Base-by-base conservation (phyloP, 2,113 vertebrate species). In the Macquaria ambigua region DNA sequence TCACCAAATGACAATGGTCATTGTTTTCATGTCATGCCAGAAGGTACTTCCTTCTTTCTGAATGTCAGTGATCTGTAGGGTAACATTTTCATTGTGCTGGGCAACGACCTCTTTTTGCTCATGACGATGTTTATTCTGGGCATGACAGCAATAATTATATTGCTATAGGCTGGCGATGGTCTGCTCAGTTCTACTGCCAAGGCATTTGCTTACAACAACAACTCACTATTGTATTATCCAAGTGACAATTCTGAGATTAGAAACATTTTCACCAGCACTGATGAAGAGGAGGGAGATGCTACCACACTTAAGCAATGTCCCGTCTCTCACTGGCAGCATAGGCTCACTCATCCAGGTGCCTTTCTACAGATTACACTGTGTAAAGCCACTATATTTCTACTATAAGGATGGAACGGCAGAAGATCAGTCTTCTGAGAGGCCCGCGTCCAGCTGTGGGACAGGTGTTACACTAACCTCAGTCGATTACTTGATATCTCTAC, bases 1-100 rank as follows among this genome's bases (percentile, higher is more conserved):
- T 69, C 2, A 41, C 9, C 6, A 73, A 76, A 59, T 28, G 58
- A 7, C 18, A 52, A 21, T 70, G 48, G 48, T 4, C 25, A 28
- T 73, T 74, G 18, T 74, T 79, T 64, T 52, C 15, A 70, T 59
- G 39, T 4, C 66, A 63, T 76, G 16, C 23, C 34, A 25, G 0
- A 15, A 39, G 16, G 53, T 10, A 83, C 23, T 83, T 76, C 41
- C 43, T 77, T 53, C 41, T 90, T 77, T 77, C 50, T 78, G 48
- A 80, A 37, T 46, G 23, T 39, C 79, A 59, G 48, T n/a, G 20
- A 77, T 25, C 25, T 50, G 63, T 39, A 25, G 12, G 12, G 14
- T 8, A 37, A 46, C 34, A 12, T 14, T 55, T 56, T 61, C 8
- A 74, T 21, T 43, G 11, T 50, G 1, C 20, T 61, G 37, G 10